phyloP scores from a whole-genome alignment of 2,888 invertebrate genomes.

The Amiota minor region DNA sequence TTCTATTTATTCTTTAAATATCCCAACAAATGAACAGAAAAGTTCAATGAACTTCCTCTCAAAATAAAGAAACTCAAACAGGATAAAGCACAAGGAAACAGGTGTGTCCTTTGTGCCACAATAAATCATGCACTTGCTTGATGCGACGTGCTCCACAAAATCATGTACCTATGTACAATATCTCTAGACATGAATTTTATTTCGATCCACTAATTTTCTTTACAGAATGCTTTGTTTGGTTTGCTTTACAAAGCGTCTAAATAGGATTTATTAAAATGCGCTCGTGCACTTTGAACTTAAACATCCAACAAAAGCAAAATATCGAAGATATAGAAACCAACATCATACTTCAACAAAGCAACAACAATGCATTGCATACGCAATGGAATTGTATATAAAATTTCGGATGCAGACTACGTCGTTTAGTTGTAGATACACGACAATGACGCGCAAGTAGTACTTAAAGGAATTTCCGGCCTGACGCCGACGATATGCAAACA shows the following conservation, averaged over 20 bases:
- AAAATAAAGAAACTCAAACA: conserved; percentile 38
- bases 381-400: neutral
- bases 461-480: conserved; percentile 39
- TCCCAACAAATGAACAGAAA: neutral
- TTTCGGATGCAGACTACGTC: conserved; percentile 10
- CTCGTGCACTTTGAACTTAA: conserved; percentile 27
- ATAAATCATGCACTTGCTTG: conserved; percentile 26
- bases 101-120: conserved; percentile 55
- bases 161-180: neutral
- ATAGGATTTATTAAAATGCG: conserved; percentile 12
- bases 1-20: neutral
- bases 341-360: neutral
- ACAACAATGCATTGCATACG: neutral
- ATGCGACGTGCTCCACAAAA: neutral
- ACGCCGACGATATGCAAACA: neutral
- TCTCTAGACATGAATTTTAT: too few species aligned
- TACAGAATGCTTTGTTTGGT: neutral
- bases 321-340: neutral
- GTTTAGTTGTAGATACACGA: conserved; percentile 16
- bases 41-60: conserved; percentile 28
- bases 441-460: conserved; percentile 10
- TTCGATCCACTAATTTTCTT: too few species aligned
- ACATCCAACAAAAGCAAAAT: too few species aligned
- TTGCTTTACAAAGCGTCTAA: conserved; percentile 8
- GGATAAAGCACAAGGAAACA: conserved; percentile 61